Evolutionary conservation across 2,113 vertebrate genomes (phyloP).

Genomic region (Conger conger): DNA sequence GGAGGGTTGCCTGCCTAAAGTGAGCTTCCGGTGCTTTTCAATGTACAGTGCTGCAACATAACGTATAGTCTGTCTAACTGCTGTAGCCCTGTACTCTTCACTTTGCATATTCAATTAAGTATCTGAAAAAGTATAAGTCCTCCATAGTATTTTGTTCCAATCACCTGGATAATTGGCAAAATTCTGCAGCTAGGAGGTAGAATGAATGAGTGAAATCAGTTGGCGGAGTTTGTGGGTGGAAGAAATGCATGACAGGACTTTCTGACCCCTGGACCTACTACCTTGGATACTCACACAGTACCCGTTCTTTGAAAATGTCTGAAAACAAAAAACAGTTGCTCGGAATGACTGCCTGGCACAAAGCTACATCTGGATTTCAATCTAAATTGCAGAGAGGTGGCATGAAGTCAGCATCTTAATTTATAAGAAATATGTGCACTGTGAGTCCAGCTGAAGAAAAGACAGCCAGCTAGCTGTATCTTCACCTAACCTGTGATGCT

Average conservation of each 20-base stretch:
- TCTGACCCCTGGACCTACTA: too few relatives aligned
- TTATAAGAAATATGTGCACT: neutral
- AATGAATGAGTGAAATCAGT: too few relatives aligned
- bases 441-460: neutral
- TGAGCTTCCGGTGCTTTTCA: neutral
- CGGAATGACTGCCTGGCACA: neutral
- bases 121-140: too few relatives aligned
- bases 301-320: too few relatives aligned
- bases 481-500: neutral
- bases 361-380: neutral
- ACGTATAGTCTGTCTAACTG: slow-evolving; percentile 2
- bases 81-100: neutral
- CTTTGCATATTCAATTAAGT: neutral
- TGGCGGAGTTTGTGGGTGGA: too few relatives aligned
- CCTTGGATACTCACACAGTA: too few relatives aligned
- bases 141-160: too few relatives aligned
- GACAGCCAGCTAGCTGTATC: too few relatives aligned
- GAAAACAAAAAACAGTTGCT: neutral
- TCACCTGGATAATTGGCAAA: too few relatives aligned
- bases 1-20: neutral
- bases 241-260: too few relatives aligned
- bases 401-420: neutral
- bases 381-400: neutral
- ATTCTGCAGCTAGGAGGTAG: too few relatives aligned
- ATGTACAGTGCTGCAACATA: slow-evolving; percentile 6